Evolutionary conservation across 2,797 vertebrate genomes (phyloP).

Genomic region (Lithobates sylvaticus): DNA sequence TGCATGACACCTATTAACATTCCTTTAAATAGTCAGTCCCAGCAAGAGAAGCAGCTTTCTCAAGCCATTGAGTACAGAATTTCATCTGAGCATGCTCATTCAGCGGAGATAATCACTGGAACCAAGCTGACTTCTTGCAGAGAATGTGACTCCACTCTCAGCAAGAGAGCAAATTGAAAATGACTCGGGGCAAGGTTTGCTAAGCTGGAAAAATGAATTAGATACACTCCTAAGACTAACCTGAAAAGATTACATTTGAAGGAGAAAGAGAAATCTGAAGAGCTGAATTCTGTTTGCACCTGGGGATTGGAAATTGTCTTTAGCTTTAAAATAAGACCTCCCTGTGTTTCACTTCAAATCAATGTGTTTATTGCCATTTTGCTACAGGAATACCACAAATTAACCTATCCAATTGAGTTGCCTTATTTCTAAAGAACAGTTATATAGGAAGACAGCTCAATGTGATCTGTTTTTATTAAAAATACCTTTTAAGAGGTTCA

Average conservation of each 20-base stretch:
- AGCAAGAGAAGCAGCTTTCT: slow-evolving; percentile 69
- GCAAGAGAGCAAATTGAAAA: slow-evolving; percentile 76
- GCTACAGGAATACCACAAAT: slow-evolving; percentile 52
- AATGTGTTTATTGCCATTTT: slow-evolving; percentile 57
- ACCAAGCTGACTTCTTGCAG: slow-evolving; percentile 73
- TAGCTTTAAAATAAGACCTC: slow-evolving; percentile 43
- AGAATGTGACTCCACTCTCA: slow-evolving; percentile 76
- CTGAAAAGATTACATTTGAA: slow-evolving; percentile 71
- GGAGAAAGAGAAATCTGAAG: slow-evolving; percentile 69
- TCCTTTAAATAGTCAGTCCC: slow-evolving; percentile 69
- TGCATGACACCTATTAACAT: slow-evolving; percentile 78
- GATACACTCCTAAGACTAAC: slow-evolving; percentile 77
- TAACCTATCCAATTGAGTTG: slow-evolving; percentile 53
- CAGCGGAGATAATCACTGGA: slow-evolving; percentile 75
- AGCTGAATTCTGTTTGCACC: slow-evolving; percentile 59
- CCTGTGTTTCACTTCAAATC: slow-evolving; percentile 57
- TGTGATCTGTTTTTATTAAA: slow-evolving; percentile 19
- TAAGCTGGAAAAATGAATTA: slow-evolving; percentile 78
- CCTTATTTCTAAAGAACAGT: slow-evolving; percentile 34
- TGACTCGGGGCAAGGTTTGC: slow-evolving; percentile 74
- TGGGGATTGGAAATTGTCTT: slow-evolving; percentile 63
- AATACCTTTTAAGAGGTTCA: slow-evolving; percentile 18
- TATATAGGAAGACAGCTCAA: slow-evolving; percentile 34
- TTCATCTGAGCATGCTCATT: slow-evolving; percentile 67
- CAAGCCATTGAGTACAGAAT: slow-evolving; percentile 66